Evolutionary conservation across 1,140 invertebrate genomes (phyloP).

Genomic region (Olivierus martensii): DNA sequence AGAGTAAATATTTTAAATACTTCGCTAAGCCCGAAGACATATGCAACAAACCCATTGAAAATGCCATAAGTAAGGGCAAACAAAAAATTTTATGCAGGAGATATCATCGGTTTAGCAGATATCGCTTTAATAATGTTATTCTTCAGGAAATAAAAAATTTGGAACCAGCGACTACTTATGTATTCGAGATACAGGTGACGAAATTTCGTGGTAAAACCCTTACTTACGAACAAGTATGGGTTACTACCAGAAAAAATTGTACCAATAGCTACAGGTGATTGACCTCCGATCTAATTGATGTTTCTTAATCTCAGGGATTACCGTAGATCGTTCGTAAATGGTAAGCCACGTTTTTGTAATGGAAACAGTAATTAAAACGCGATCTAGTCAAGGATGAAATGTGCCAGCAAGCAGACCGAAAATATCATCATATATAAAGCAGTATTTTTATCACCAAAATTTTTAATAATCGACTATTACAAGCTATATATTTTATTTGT

Average conservation of each 20-base stretch:
- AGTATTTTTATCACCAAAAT: no score
- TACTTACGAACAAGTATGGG: conserved; percentile 22
- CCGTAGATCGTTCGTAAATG: no score
- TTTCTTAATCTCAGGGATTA: no score
- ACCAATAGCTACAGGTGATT: not conserved
- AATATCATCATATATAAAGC: no score
- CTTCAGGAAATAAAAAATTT: conserved; percentile 24
- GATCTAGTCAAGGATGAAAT: no score
- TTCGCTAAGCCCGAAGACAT: conserved; percentile 17
- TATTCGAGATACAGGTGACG: conserved; percentile 27
- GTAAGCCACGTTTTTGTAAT: no score
- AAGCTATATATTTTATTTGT: no score
- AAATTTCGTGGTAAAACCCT: conserved; percentile 23
- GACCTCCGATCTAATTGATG: no score
- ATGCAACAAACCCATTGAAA: conserved; percentile 4
- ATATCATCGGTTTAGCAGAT: conserved; percentile 17
- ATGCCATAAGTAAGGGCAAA: conserved; percentile 2
- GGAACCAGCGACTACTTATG: conserved; percentile 22
- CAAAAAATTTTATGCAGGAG: conserved; percentile 23
- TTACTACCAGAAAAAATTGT: conserved; percentile 7
- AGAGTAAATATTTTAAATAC: not conserved
- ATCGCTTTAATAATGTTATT: conserved; percentile 19
- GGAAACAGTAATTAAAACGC: no score
- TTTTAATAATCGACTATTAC: no score
- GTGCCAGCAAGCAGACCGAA: no score